Percentiles rank a stretch among this genome's conserved stretches.
Evolutionary conservation across 30 jellyfish, hydroid and myxozoan genomes (phyloP).

Genomic region (Aurelia coerulea): DNA sequence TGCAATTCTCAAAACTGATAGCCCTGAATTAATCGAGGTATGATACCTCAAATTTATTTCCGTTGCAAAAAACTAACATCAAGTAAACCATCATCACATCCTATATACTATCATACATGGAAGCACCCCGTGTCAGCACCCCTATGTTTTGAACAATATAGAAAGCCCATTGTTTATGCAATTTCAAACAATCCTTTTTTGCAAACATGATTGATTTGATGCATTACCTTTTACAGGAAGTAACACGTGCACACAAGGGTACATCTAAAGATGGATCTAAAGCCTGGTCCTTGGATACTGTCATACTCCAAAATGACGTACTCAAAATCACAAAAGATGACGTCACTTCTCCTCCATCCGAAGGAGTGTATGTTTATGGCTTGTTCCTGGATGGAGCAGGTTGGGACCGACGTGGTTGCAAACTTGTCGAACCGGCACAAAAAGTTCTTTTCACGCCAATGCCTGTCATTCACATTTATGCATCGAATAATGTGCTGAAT

Average conservation of each 20-base stretch:
- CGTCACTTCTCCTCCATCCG: slow-evolving; percentile 81
- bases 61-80: no score
- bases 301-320: slow-evolving; percentile 79
- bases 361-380: slow-evolving; percentile 90
- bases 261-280: slow-evolving; percentile 54
- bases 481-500: slow-evolving; percentile 44
- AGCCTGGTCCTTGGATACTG: slow-evolving; percentile 86
- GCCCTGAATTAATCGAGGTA: no score
- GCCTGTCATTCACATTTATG: slow-evolving; percentile 87
- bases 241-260: slow-evolving; percentile 90
- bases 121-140: no score
- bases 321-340: slow-evolving; percentile 74
- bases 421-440: slow-evolving; percentile 78
- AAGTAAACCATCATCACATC: no score
- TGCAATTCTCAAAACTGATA: no score
- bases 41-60: no score
- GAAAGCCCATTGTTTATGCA: no score
- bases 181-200: no score
- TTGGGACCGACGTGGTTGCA: slow-evolving; percentile 90
- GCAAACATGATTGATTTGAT: no score
- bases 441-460: slow-evolving; percentile 86
- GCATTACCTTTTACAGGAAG: slow-evolving; percentile 50
- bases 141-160: no score
- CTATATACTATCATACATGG: no score
- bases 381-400: slow-evolving; percentile 89